These are phyloP conservation scores for Tapirus terrestris DNA, from an alignment of 2,113 vertebrate species.

Conservation along the genomic window DNA sequence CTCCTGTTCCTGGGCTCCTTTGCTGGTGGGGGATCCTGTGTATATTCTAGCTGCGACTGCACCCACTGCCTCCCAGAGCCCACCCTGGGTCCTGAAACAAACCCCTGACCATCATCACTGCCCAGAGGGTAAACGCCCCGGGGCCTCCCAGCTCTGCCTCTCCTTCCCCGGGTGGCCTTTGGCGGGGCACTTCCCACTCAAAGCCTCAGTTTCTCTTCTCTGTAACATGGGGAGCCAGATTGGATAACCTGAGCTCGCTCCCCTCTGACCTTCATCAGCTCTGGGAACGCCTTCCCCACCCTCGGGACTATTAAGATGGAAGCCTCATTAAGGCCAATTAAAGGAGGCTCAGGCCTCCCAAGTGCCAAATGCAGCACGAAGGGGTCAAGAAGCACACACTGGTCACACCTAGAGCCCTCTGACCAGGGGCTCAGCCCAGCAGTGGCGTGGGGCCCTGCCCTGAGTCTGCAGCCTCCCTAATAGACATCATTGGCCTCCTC, in stretches of 20 bases:
- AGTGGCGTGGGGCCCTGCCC: neutral
- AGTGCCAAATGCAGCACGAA: neutral
- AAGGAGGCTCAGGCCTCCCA: neutral
- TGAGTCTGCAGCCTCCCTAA: neutral
- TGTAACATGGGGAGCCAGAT: neutral
- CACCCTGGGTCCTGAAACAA: neutral
- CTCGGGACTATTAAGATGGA: neutral
- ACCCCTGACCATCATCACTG: neutral
- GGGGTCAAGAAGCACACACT: neutral
- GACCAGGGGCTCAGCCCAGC: neutral
- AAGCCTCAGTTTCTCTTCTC: neutral
- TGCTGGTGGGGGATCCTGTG: neutral
- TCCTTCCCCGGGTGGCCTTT: neutral
- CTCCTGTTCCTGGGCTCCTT: neutral
- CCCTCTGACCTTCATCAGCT: neutral
- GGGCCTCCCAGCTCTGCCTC: neutral
- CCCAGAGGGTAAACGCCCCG: neutral
- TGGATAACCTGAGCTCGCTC: neutral
- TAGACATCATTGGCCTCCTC: neutral
- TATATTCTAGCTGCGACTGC: neutral
- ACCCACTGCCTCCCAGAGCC: neutral
- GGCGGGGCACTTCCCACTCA: neutral
- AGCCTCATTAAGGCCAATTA: conserved; percentile 55
- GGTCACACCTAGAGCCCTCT: neutral
- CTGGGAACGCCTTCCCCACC: neutral